These are phyloP conservation scores for Drosophila bipectinata DNA, from an alignment of 1,140 invertebrate species.

Conservation along the genomic window DNA sequence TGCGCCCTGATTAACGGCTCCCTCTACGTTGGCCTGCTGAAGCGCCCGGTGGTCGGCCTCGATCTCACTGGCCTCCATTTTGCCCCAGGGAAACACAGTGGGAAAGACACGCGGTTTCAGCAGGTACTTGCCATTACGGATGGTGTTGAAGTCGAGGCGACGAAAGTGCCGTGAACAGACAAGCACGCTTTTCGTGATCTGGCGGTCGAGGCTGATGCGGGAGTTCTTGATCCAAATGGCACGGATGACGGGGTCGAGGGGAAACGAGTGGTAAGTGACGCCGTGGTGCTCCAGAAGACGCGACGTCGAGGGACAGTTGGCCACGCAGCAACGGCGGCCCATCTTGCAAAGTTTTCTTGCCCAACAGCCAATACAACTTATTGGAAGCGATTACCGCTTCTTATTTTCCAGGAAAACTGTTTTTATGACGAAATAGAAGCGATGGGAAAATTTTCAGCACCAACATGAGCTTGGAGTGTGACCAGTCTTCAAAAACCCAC, in stretches of 20 bases:
- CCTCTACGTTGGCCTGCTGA: slow-evolving; percentile 52
- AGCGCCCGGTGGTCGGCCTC: slow-evolving; percentile 71
- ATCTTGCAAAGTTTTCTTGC: slow-evolving; percentile 32
- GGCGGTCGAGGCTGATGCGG: slow-evolving; percentile 84
- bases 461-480: slow-evolving; percentile 1
- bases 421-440: slow-evolving; percentile 10
- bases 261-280: slow-evolving; percentile 86
- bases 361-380: not conserved
- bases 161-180: slow-evolving; percentile 88
- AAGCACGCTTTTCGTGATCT: slow-evolving; percentile 85
- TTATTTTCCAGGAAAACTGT: slow-evolving; percentile 9
- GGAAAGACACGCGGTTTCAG: slow-evolving; percentile 84
- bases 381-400: not conserved
- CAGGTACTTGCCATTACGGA: slow-evolving; percentile 86
- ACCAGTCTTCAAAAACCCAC: not conserved
- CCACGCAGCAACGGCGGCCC: slow-evolving; percentile 81
- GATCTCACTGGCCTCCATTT: slow-evolving; percentile 65
- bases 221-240: slow-evolving; percentile 85
- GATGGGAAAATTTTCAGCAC: slow-evolving; percentile 8
- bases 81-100: slow-evolving; percentile 84
- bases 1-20: slow-evolving; percentile 6
- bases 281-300: slow-evolving; percentile 84
- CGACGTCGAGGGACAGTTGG: slow-evolving; percentile 81
- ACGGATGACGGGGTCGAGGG: slow-evolving; percentile 84
- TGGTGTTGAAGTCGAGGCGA: slow-evolving; percentile 86